Base-by-base conservation (phyloP, 2,888 invertebrate species). In the Pelosia muscerda region DNA sequence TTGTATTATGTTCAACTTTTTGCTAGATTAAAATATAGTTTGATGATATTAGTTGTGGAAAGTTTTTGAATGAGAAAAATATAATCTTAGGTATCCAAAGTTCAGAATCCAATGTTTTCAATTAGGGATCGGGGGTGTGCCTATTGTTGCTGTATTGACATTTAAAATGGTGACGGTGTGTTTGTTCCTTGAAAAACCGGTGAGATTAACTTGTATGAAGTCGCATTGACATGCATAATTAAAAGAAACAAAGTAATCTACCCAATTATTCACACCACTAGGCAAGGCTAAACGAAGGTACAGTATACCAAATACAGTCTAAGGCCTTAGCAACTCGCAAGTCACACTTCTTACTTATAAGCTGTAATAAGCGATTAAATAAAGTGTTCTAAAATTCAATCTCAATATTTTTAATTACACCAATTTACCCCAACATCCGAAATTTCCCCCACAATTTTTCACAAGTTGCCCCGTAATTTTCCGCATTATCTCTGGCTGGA, bases 401-500 rank as follows among this genome's bases (percentile, higher is more conserved):
- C 34, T 59, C 23, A 31, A 31, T 23, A 25, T 23, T 61, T 61
- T 61, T 28, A 61, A 53, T 63, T 54, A 42, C 28, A 53, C 5
- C 28, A 54, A 63, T 22, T 53, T 53, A 31, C 42, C 1, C 1
- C 15, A 42, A 13, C 11, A 69, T 28, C 19, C 0, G 1, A 26
- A 69, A 67, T 62, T 77, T 74, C 19, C 22, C 42, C 31, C 6
- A 42, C 19, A 62, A 54, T 63, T 67, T 71, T 69, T 26, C 23
- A 38, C 23, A 38, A 34, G 59, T 59, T 63, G 13, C 63, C 62
- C 23, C 42, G 42, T 72, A 71, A 78, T 72, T 73, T 72, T 38
- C 65, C 56, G 60, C 65, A 66, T 81, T 81, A 78, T 78, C 77
- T 73, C 15, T 2, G 4, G 68, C 62, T 66, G 70, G 73, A 74